Evolutionary conservation across 2,888 invertebrate species (phyloP).

Genomic region (Isoperla grammatica): DNA sequence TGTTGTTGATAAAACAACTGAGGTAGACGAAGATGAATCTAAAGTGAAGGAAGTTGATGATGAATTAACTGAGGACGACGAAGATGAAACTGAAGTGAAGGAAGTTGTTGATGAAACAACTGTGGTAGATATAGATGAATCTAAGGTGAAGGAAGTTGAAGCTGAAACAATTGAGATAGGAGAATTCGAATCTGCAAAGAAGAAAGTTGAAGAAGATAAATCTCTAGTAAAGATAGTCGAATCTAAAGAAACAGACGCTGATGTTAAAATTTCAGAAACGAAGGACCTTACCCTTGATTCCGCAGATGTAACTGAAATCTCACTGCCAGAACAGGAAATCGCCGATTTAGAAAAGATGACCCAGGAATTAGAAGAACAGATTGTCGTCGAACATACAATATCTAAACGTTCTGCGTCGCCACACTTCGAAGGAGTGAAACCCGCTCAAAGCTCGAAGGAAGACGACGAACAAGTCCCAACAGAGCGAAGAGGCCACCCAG

Average conservation of each 20-base stretch:
- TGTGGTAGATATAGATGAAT: background rate
- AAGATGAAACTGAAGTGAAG: background rate
- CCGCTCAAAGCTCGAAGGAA: background rate
- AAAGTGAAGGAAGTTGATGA: conserved; percentile 1
- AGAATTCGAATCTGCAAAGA: conserved; percentile 14
- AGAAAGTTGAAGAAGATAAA: conserved; percentile 1
- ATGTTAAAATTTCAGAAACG: background rate
- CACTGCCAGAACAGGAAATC: background rate
- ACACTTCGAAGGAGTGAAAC: background rate
- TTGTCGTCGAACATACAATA: background rate
- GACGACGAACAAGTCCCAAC: background rate
- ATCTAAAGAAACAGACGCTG: conserved; percentile 18
- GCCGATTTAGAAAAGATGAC: background rate
- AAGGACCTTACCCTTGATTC: no score
- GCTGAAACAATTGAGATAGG: conserved; percentile 9
- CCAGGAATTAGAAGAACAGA: background rate
- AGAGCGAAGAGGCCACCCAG: background rate
- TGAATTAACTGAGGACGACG: background rate
- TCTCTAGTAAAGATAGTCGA: conserved; percentile 1
- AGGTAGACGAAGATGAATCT: background rate
- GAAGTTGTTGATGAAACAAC: background rate
- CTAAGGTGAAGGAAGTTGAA: conserved; percentile 22
- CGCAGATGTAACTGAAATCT: background rate
- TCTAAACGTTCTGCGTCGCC: background rate
- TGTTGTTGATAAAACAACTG: background rate